These are phyloP conservation scores for Eustalomyia histrio DNA, from an alignment of 2,888 invertebrate genomes.

Conservation along the genomic window DNA sequence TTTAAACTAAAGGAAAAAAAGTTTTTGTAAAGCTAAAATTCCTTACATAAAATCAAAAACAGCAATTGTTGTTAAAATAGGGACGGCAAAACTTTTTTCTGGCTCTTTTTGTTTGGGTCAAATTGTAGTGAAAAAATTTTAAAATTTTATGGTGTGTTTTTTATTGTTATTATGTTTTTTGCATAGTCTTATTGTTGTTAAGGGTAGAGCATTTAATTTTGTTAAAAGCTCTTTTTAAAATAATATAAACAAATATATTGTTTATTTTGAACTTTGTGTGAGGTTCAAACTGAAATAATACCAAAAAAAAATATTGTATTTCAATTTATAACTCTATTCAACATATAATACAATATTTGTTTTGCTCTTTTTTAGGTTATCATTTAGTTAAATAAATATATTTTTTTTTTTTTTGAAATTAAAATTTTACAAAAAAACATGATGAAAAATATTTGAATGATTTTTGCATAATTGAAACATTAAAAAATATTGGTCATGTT, in stretches of 20 bases:
- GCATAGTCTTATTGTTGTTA: neutral
- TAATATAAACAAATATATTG: constrained; percentile 37
- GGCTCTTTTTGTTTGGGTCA: neutral
- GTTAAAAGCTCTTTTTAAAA: constrained; percentile 46
- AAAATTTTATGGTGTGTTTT: constrained; percentile 2
- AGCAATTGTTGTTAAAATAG: neutral
- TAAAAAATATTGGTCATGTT: too few species aligned
- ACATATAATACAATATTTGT: too few species aligned
- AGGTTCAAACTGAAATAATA: neutral
- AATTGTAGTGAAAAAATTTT: neutral
- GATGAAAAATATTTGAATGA: too few species aligned
- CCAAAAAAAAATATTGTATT: neutral
- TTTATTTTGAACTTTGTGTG: constrained; percentile 29
- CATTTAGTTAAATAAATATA: too few species aligned
- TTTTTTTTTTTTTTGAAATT: too few species aligned
- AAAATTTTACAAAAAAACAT: too few species aligned
- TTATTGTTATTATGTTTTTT: constrained; percentile 1
- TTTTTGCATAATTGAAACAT: too few species aligned
- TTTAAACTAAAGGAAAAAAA: constrained; percentile 25
- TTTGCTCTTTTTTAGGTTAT: too few species aligned
- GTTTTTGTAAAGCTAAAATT: neutral
- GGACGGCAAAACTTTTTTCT: neutral
- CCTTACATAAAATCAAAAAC: neutral
- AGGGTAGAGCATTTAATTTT: constrained; percentile 45
- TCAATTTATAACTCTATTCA: too few species aligned